Evolutionary conservation across 2,113 vertebrate species (phyloP).

Genomic region (Phyllostomus hastatus): DNA sequence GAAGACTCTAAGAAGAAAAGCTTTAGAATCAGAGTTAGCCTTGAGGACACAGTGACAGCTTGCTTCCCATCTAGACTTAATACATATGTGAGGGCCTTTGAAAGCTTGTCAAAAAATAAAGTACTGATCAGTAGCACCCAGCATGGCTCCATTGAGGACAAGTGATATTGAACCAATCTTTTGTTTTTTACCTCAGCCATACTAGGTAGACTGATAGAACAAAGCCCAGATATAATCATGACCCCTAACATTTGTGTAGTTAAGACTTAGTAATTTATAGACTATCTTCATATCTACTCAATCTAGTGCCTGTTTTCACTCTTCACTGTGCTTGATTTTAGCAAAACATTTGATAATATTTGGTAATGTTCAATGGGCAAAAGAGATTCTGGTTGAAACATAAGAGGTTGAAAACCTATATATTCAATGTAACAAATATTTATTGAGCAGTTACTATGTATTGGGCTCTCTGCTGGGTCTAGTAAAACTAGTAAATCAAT

Average conservation of each 20-base stretch:
- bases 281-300: background rate
- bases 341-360: background rate
- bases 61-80: background rate
- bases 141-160: background rate
- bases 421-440: background rate
- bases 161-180: background rate
- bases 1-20: background rate
- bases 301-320: background rate
- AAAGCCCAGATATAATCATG: background rate
- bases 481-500: background rate
- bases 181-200: background rate
- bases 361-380: background rate
- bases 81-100: background rate
- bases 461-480: background rate
- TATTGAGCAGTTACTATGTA: background rate
- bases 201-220: background rate
- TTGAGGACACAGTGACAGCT: background rate
- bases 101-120: background rate
- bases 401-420: background rate
- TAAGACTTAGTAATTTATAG: background rate
- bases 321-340: background rate
- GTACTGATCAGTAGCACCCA: background rate
- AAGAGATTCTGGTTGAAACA: background rate
- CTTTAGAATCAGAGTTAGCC: background rate
- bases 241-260: background rate